A percentile compares a stretch with the other conserved stretches of the same genome.
Conservation (phyloP, 2,888 invertebrate genomes). For the Chalcosyrphus nemorum region DNA sequence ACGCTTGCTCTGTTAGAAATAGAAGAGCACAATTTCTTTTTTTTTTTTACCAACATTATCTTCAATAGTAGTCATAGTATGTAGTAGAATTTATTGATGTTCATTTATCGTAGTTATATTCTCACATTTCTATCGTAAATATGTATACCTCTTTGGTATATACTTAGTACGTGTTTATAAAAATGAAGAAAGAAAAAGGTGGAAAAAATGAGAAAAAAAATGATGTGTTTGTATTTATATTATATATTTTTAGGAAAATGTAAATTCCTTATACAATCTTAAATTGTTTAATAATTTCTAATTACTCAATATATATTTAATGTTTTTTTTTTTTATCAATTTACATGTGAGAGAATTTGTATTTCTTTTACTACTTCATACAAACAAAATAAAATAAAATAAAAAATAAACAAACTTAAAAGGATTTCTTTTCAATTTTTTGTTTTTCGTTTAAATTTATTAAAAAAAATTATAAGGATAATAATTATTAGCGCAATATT, state of each 20-base stretch:
- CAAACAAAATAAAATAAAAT: conserved; percentile 25
- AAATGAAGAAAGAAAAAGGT: conserved; percentile 38
- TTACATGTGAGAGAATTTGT: conserved; percentile 55
- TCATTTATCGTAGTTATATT: conserved; percentile 1
- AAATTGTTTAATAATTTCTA: conserved; percentile 52
- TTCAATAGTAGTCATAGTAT: conserved; percentile 33
- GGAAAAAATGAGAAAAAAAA: conserved; percentile 52
- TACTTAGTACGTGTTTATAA: neutral
- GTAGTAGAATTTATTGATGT: conserved; percentile 32
- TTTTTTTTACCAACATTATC: conserved; percentile 27
- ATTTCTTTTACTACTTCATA: conserved; percentile 27
- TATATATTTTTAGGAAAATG: conserved; percentile 63
- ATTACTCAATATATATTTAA: conserved; percentile 53
- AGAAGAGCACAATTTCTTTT: conserved; percentile 12
- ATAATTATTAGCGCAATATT: conserved; percentile 38
- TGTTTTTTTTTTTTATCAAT: conserved; percentile 37
- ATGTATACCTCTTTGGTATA: neutral
- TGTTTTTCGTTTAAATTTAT: neutral
- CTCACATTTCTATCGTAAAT: conserved; percentile 31
- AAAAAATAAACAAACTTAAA: conserved; percentile 13
- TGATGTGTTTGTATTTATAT: conserved; percentile 66
- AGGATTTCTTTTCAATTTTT: neutral
- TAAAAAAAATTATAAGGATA: conserved; percentile 6
- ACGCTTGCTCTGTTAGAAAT: conserved; percentile 37
- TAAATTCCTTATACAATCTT: conserved; percentile 62